Evolutionary conservation across 1,140 invertebrate species (phyloP).

Genomic region (Drosophila kurseongensis): DNA sequence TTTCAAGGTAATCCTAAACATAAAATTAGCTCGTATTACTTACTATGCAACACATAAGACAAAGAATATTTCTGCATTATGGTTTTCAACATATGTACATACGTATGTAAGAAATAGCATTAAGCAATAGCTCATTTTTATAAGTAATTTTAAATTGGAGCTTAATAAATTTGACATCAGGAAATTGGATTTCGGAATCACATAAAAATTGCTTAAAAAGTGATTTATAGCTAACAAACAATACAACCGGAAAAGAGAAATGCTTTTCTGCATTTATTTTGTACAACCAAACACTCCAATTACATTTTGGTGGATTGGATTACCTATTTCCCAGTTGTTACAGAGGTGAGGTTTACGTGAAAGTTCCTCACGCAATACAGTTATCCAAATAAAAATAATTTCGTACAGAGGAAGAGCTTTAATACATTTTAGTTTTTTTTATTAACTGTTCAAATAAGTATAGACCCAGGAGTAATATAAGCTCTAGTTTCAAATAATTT

Average conservation of each 20-base stretch:
- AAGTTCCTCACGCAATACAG: neutral
- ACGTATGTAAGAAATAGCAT: too few species aligned
- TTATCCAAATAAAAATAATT: neutral
- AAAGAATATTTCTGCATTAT: too few species aligned
- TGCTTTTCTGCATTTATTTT: constrained; percentile 26
- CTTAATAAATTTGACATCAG: neutral
- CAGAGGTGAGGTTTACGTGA: neutral
- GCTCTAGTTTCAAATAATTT: neutral
- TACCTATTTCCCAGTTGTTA: constrained; percentile 8
- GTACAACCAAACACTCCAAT: constrained; percentile 6
- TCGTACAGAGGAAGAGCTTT: too few species aligned
- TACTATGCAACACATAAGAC: neutral
- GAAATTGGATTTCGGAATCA: neutral
- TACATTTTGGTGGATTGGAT: constrained; percentile 16
- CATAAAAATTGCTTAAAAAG: neutral
- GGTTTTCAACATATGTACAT: too few species aligned
- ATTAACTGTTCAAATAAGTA: too few species aligned
- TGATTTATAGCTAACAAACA: neutral
- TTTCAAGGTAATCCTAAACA: constrained; percentile 13
- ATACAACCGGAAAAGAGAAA: constrained; percentile 28
- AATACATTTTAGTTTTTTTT: too few species aligned
- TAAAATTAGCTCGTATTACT: constrained; percentile 1
- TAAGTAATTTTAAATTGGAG: neutral
- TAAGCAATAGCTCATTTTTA: too few species aligned
- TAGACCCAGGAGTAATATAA: neutral